Percentiles rank a stretch among this genome's conserved stretches.
Evolutionary conservation across 2,888 invertebrate genomes (phyloP).

Genomic region (Steinernema carpocapsae): DNA sequence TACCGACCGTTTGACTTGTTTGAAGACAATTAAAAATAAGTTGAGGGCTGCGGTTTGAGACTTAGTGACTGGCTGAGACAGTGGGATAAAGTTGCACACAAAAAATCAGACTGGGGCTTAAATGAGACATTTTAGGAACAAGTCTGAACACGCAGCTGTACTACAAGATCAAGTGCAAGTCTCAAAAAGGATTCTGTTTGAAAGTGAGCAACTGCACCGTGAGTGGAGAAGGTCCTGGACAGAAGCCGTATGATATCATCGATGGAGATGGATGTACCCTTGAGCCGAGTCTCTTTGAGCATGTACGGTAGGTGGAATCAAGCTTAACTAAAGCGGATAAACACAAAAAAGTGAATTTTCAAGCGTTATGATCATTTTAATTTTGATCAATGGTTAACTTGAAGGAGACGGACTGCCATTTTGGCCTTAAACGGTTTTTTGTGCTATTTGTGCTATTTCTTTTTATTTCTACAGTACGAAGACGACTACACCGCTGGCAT

Average conservation of each 20-base stretch:
- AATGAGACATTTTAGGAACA: slow-evolving; percentile 51
- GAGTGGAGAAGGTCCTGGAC: slow-evolving; percentile 50
- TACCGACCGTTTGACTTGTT: not conserved
- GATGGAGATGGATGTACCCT: slow-evolving; percentile 61
- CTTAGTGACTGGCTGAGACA: too few relatives aligned
- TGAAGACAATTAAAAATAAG: slow-evolving; percentile 32
- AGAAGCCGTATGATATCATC: slow-evolving; percentile 58
- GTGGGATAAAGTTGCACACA: too few relatives aligned
- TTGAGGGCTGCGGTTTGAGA: slow-evolving; percentile 19
- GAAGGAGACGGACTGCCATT: too few relatives aligned
- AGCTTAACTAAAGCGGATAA: slow-evolving; percentile 48
- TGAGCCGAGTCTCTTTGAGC: slow-evolving; percentile 61
- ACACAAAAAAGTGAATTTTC: too few relatives aligned
- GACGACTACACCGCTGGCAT: slow-evolving; percentile 65
- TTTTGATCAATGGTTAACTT: too few relatives aligned
- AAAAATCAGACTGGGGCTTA: too few relatives aligned
- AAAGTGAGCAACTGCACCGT: slow-evolving; percentile 64
- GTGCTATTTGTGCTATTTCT: not conserved
- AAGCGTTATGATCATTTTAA: too few relatives aligned
- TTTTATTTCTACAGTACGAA: slow-evolving; percentile 54
- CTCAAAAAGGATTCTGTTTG: slow-evolving; percentile 57
- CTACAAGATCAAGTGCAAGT: slow-evolving; percentile 62
- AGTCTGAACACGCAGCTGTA: slow-evolving; percentile 61
- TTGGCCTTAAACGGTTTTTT: too few relatives aligned
- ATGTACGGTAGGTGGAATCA: too few relatives aligned